phyloP scores from a whole-genome alignment of 2,888 invertebrate species.

The Falcaria lacertinaria region DNA sequence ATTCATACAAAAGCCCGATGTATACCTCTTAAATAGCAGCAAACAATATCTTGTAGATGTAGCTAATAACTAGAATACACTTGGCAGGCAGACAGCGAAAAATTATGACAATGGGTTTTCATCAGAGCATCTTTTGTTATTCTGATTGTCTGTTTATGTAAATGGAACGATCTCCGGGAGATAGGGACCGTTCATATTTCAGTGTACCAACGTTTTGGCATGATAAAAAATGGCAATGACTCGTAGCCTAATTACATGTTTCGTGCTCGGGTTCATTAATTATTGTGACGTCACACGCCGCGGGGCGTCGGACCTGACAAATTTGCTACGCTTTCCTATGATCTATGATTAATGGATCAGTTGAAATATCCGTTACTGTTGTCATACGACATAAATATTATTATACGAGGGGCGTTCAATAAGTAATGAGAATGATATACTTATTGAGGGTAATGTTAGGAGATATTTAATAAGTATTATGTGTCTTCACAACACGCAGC shows the following conservation, averaged over 20 bases:
- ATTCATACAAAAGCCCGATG: neutral
- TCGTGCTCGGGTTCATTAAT: conserved; percentile 50
- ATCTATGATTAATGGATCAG: conserved; percentile 48
- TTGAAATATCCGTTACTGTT: conserved; percentile 52
- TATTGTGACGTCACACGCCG: conserved; percentile 38
- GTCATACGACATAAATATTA: conserved; percentile 23
- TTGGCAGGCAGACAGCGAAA: conserved; percentile 30
- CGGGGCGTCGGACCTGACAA: conserved; percentile 41
- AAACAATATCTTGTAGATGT: conserved; percentile 1
- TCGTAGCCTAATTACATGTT: conserved; percentile 38
- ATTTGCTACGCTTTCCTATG: conserved; percentile 43
- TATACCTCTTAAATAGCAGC: no score
- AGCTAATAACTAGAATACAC: conserved; percentile 21
- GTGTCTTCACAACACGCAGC: no score
- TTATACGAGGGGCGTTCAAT: conserved; percentile 17
- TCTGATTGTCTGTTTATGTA: conserved; percentile 46
- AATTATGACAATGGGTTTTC: conserved; percentile 38
- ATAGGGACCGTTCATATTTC: conserved; percentile 20
- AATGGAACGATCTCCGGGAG: conserved; percentile 28
- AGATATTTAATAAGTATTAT: no score
- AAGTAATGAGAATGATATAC: no score
- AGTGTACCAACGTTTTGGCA: conserved; percentile 5
- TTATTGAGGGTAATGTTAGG: no score
- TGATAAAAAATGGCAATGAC: conserved; percentile 18
- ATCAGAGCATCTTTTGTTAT: conserved; percentile 44